Conservation (phyloP, 2,888 invertebrate species). For the Drosophila leonis region DNA sequence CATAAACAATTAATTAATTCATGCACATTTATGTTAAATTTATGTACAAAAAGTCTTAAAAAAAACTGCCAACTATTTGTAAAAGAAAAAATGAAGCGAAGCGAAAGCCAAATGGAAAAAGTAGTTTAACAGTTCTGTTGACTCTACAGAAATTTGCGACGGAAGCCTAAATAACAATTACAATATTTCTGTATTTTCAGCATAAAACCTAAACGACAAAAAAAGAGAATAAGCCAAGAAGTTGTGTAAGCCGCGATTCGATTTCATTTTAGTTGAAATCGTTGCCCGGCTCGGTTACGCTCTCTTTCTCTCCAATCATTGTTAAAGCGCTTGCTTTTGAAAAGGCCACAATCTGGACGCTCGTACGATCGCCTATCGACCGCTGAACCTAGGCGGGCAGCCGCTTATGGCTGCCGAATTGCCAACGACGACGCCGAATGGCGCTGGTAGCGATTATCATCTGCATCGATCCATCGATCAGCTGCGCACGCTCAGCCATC, state of each 20-base stretch:
- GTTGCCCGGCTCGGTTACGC: conserved; percentile 43
- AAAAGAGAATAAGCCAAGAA: conserved; percentile 15
- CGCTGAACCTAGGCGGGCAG: conserved; percentile 84
- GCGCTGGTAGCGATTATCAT: conserved; percentile 86
- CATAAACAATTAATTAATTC: conserved; percentile 82
- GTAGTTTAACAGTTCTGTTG: conserved; percentile 74
- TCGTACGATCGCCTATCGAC: conserved; percentile 87
- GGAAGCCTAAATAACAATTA: conserved; percentile 69
- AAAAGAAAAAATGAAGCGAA: conserved; percentile 15
- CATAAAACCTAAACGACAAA: conserved; percentile 53
- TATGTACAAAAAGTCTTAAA: conserved; percentile 58
- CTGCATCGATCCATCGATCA: conserved; percentile 89
- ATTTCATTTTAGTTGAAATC: conserved; percentile 52
- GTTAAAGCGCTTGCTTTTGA: neutral
- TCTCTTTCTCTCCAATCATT: neutral
- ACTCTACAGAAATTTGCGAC: conserved; percentile 64
- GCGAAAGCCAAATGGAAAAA: conserved; percentile 58
- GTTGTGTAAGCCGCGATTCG: conserved; percentile 57
- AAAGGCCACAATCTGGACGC: conserved; percentile 86
- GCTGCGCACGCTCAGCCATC: conserved; percentile 85
- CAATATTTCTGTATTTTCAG: conserved; percentile 77
- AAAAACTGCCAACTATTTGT: conserved; percentile 21
- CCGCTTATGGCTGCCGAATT: conserved; percentile 89
- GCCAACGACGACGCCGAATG: conserved; percentile 84
- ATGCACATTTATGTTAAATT: conserved; percentile 79